Base-by-base conservation (phyloP, 1,140 invertebrate species). In the Macrosteles quadrilineatus region DNA sequence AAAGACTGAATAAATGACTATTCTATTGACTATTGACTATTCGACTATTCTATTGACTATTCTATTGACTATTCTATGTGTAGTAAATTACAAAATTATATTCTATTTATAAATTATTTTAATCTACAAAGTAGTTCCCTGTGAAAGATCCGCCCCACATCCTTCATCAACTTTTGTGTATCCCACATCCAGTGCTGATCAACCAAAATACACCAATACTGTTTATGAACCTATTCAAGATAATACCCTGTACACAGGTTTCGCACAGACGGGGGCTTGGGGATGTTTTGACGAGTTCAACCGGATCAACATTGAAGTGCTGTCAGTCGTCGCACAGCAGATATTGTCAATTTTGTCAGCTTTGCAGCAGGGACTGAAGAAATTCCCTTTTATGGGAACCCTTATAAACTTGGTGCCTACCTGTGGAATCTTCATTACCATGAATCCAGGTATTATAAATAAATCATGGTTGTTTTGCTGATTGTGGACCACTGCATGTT, bases 281-380 rank as follows among this genome's bases (percentile, higher is more conserved):
- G 92, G 91, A 14, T 95, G 93, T 77, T 96, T 94, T 80, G 93
- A 95, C 78, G 93, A 96, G 78, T 96, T 96, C 77, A 95, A 96
- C 80, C 82, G 93, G 67, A 96, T 96, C 73, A 92, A 95, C 79
- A 91, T 96, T 75, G 93, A 95, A 82, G 93, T 96, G 6, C 79
- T 96, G 32, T 95, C 93, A 1, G 94, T 96, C 36, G 92, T 95
- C 0, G 93, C 91, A 17, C 90, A 92, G 78, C 91, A 93, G 80
- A 91, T 93, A 73, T 81, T 91, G 19, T 90, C 87, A 0, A 87
- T 93, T 57, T 80, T 92, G 64, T 81, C 86, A 71, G 93, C 92
- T 6, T 76, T 94, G 71, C 81, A 87, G n/a, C 82, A 85, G 76
- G 85, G 87, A 79, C 73, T 82, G 78, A 87, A 78, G 75, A 84